phyloP scores from a whole-genome alignment of 2,113 vertebrate species.

The Solea solea region DNA sequence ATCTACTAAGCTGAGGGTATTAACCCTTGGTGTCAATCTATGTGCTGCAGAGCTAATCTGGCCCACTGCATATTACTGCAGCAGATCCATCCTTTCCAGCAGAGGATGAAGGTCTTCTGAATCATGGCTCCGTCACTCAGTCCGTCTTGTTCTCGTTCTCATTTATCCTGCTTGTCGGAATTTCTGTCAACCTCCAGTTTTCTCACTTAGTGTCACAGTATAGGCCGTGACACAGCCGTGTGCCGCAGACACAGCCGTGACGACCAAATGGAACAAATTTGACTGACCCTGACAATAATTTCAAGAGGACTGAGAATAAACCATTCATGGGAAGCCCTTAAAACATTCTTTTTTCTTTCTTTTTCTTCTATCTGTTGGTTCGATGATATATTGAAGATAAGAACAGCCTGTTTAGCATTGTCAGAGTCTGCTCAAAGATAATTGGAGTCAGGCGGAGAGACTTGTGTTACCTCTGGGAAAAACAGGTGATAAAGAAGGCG shows the following conservation, averaged over 20 bases:
- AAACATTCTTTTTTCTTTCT: too few relatives aligned
- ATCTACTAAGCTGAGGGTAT: conserved; percentile 20
- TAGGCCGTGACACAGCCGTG: neutral
- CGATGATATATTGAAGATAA: conserved; percentile 3
- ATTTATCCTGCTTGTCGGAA: conserved; percentile 23
- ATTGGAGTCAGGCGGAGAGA: too few relatives aligned
- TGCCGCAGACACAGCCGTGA: neutral
- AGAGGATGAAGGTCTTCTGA: conserved; percentile 52
- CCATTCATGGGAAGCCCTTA: too few relatives aligned
- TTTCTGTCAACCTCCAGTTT: conserved; percentile 20
- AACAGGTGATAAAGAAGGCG: too few relatives aligned
- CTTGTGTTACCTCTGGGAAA: too few relatives aligned
- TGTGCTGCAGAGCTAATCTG: conserved; percentile 20
- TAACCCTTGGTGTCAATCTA: conserved; percentile 35
- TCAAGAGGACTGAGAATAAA: conserved; percentile 16
- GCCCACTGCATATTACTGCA: conserved; percentile 16
- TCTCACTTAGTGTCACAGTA: conserved; percentile 1
- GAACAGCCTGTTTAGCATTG: conserved; percentile 15
- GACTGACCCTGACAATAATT: conserved; percentile 18
- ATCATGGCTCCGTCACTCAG: conserved; percentile 47
- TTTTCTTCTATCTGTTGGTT: too few relatives aligned
- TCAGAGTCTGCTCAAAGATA: too few relatives aligned
- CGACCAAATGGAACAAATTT: conserved; percentile 11
- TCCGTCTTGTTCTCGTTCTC: conserved; percentile 24
- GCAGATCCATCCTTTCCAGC: conserved; percentile 32